These are phyloP conservation scores for Clupea harengus DNA, from an alignment of 2,113 vertebrate species.

Conservation along the genomic window DNA sequence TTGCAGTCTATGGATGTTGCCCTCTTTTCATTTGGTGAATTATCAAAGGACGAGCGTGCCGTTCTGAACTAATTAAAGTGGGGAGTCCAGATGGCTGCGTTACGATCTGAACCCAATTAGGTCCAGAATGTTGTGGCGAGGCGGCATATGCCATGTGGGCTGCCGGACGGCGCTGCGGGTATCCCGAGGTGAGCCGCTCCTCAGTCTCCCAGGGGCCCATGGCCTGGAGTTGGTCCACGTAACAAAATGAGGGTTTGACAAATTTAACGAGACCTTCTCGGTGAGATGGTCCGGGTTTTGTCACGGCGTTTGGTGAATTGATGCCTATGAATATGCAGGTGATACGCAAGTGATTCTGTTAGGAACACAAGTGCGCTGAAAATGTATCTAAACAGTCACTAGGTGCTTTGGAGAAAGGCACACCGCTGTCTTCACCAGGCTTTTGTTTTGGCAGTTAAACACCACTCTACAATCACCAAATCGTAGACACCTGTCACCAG, in stretches of 20 bases:
- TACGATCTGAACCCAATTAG: not conserved
- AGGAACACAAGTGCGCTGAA: not conserved
- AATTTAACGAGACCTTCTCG: not conserved
- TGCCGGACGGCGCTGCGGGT: not conserved
- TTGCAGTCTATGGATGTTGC: not conserved
- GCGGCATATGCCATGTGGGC: not conserved
- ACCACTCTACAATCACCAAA: conserved; percentile 68
- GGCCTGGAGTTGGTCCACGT: not conserved
- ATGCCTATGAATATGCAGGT: not conserved
- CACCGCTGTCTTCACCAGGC: conserved; percentile 35
- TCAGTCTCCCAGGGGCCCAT: not conserved
- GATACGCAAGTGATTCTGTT: not conserved
- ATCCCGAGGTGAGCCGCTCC: not conserved
- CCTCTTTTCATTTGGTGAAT: not conserved
- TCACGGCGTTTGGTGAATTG: not conserved
- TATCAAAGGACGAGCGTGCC: not conserved
- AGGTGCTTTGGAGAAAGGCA: conserved; percentile 27
- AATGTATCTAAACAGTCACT: not conserved
- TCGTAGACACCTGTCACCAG: conserved; percentile 70
- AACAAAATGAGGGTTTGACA: not conserved
- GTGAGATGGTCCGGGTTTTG: not conserved
- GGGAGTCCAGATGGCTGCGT: conserved; percentile 24
- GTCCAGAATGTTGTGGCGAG: conserved; percentile 15
- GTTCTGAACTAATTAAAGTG: conserved; percentile 1
- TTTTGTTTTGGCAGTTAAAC: conserved; percentile 61